Evolutionary conservation across 2,113 vertebrate genomes (phyloP).

Genomic region (Cottus gobio): DNA sequence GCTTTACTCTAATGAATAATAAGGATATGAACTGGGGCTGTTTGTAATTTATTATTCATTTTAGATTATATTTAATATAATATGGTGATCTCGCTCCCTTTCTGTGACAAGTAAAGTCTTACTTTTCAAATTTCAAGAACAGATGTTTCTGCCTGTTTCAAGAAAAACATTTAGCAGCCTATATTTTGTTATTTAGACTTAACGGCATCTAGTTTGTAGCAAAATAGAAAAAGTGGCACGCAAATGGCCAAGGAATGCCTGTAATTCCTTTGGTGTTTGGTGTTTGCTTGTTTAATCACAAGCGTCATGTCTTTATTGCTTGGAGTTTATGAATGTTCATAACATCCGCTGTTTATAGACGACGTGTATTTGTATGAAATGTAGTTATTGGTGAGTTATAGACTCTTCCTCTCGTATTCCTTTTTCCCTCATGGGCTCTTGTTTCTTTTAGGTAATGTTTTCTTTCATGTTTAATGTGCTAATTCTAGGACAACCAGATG

Average conservation of each 20-base stretch:
- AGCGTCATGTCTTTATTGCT: constrained; percentile 33
- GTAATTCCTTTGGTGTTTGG: constrained; percentile 42
- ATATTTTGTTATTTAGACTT: constrained; percentile 19
- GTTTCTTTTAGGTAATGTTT: background rate
- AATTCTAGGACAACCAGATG: constrained; percentile 3
- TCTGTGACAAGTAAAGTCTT: background rate
- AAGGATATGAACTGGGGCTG: background rate
- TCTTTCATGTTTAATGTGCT: constrained; percentile 11
- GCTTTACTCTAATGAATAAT: background rate
- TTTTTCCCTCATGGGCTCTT: background rate
- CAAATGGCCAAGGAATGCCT: constrained; percentile 27
- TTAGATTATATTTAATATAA: background rate
- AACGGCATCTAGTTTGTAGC: constrained; percentile 5
- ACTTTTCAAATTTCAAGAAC: background rate
- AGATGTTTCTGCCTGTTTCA: background rate
- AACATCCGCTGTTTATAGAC: constrained; percentile 17
- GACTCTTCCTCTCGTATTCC: background rate
- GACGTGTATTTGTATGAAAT: constrained; percentile 20
- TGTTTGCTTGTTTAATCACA: constrained; percentile 55
- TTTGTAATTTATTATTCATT: background rate
- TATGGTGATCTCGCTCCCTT: background rate
- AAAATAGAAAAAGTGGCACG: constrained; percentile 37
- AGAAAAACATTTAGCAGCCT: background rate
- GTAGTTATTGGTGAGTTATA: background rate
- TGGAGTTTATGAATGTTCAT: constrained; percentile 22